Evolutionary conservation across 2,888 invertebrate species (phyloP), one percentile per base, ranked within the genome.

Genomic region (Drosophila kambysellisi): DNA sequence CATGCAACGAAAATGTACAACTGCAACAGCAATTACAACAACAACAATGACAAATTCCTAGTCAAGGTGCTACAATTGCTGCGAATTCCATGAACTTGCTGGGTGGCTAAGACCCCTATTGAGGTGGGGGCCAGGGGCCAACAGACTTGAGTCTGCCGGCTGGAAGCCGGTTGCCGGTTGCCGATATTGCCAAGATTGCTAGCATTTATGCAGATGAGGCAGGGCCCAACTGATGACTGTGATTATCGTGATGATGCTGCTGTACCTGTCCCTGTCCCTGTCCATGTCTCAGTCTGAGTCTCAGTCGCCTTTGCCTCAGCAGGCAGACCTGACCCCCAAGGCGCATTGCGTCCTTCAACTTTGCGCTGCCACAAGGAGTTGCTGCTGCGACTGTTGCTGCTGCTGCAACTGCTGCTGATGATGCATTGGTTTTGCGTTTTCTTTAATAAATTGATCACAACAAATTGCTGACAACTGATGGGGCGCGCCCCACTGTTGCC

Each of bases 391-490:
- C 56, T 46, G 39, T 41, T 56, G 54, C 9, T 33, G 39, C 58
- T 0, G 3, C 25, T n/a, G n/a, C n/a, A n/a, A n/a, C 8, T 60
- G 43, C 25, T 20, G 63, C 25, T 46, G 56, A 37, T 66, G 60
- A 70, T 65, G 79, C 59, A 65, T 70, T 64, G 81, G 48, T 58
- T 61, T 69, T 67, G 50, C 58, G 50, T 63, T 56, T 70, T 71
- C 29, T 88, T 88, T 89, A 89, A 91, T 91, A 91, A 91, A 91
- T 91, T 91, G 90, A 91, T 91, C 91, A 82, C 86, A 91, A 91
- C 91, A 91, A 91, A 91, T 91, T 91, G 91, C 91, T 91, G 91
- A 91, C 91, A 91, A 90, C 86, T 91, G 83, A 91, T 86, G 81
- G 69, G 83, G 76, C 79, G 87, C 89, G 74, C 71, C 89, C 68